These are phyloP conservation scores for Junonia oenone DNA, from an alignment of 2,888 invertebrate species.

Conservation along the genomic window DNA sequence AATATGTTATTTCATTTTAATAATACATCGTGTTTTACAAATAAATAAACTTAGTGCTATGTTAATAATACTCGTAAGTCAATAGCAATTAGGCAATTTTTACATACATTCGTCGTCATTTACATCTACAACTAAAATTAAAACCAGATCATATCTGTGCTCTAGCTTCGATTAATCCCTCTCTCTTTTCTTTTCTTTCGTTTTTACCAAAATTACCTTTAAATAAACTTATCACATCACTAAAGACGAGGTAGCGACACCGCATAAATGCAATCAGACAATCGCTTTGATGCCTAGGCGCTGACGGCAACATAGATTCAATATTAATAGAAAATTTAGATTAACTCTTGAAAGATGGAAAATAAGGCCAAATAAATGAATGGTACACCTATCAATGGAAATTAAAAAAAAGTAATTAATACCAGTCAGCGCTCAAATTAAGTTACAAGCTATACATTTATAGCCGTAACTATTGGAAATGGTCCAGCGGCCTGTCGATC, in stretches of 20 bases:
- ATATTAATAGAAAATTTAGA: too few relatives aligned
- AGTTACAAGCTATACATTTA: conserved; percentile 28
- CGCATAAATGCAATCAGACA: conserved; percentile 22
- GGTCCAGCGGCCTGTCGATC: conserved; percentile 64
- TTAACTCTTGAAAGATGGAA: not conserved
- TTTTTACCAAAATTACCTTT: not conserved
- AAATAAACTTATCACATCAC: conserved; percentile 36
- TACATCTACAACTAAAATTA: not conserved
- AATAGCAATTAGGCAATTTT: conserved; percentile 49
- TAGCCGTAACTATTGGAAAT: conserved; percentile 52
- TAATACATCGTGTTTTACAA: conserved; percentile 26
- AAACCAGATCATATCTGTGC: not conserved
- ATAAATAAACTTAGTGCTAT: conserved; percentile 45
- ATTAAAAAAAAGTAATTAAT: not conserved
- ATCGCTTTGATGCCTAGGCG: conserved; percentile 11
- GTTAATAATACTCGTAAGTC: conserved; percentile 45
- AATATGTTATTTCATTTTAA: conserved; percentile 10
- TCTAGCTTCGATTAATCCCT: not conserved
- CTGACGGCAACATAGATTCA: too few relatives aligned
- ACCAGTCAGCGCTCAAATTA: conserved; percentile 6
- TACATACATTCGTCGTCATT: conserved; percentile 26
- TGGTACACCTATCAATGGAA: not conserved
- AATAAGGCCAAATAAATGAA: not conserved
- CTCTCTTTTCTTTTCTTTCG: too few relatives aligned
- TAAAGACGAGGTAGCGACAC: conserved; percentile 34